Base-by-base conservation (phyloP, 2,888 invertebrate genomes). In the Brachylomia viminalis region DNA sequence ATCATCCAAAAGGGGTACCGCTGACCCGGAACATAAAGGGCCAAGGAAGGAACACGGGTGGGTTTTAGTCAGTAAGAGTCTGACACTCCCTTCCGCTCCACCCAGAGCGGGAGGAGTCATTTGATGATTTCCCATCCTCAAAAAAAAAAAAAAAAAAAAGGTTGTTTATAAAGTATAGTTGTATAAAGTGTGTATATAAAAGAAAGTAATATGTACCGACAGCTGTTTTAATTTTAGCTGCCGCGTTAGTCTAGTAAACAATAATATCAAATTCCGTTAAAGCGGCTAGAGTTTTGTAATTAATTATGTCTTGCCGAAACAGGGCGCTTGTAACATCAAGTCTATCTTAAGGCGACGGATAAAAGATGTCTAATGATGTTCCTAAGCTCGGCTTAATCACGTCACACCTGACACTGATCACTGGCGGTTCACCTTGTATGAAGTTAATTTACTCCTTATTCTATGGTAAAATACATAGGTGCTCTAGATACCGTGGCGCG, bases 321-420 rank as follows among this genome's bases (percentile, higher is more conserved):
- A 45, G 73, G 70, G 65, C 47, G 52, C 52, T 30, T 70, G 13
- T 69, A 54, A 56, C 49, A 75, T 56, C 47, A 72, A 75, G 61
- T 58, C 54, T 62, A 45, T 38, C 30, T 45, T 15, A 62, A 74
- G 58, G 52, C 74, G 73, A 72, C 56, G 68, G 76, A 72, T 74
- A 74, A 76, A 75, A 73, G 77, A n/a, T 47, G 69, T 42, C 72
- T 86, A 86, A 84, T 77, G 79, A 77, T 72, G 74, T 77, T 72
- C 56, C 58, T 56, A 70, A 77, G 79, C 73, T 72, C 58, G 72
- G 69, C 65, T 77, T 85, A 74, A 83, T 82, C 30, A 69, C 62
- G 68, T 79, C 75, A 71, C 71, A 70, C 49, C 61, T 72, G 72
- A 75, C 67, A 59, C 75, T 73, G 71, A 79, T 79, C 72, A 74